Conservation (phyloP, 37 sponge, comb jelly and placozoan species). For the Halichondria panicea region DNA sequence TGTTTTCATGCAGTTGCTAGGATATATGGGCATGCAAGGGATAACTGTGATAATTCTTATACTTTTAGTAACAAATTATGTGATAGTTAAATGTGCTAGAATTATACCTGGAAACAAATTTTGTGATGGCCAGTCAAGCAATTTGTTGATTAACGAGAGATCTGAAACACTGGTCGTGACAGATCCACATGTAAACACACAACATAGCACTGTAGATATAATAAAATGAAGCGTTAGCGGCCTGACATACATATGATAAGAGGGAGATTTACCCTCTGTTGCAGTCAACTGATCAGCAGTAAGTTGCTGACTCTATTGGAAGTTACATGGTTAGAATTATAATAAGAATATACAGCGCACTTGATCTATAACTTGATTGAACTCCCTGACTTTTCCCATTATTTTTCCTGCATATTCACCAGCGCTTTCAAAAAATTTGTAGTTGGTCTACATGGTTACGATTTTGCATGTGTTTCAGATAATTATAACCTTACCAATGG, state of each 20-base stretch:
- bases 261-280: constrained; percentile 6
- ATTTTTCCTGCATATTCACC: constrained; percentile 66
- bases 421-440: constrained; percentile 55
- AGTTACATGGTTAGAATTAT: not conserved
- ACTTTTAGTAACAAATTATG: too few relatives aligned
- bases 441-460: constrained; percentile 14
- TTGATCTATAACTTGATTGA: constrained; percentile 29
- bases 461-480: not conserved
- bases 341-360: constrained; percentile 2
- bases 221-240: not conserved
- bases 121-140: constrained; percentile 41
- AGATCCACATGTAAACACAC: not conserved
- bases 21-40: too few relatives aligned
- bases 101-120: constrained; percentile 51
- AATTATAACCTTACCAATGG: too few relatives aligned
- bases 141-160: constrained; percentile 3
- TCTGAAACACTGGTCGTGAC: not conserved
- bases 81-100: not conserved
- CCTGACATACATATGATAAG: not conserved
- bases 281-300: constrained; percentile 1
- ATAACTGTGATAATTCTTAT: too few relatives aligned
- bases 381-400: constrained; percentile 59
- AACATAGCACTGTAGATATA: not conserved
- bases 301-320: constrained; percentile 4
- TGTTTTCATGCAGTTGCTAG: too few relatives aligned